Base-by-base conservation (phyloP, 30 jellyfish, hydroid and myxozoan genomes). In the Rhopilema esculentum region DNA sequence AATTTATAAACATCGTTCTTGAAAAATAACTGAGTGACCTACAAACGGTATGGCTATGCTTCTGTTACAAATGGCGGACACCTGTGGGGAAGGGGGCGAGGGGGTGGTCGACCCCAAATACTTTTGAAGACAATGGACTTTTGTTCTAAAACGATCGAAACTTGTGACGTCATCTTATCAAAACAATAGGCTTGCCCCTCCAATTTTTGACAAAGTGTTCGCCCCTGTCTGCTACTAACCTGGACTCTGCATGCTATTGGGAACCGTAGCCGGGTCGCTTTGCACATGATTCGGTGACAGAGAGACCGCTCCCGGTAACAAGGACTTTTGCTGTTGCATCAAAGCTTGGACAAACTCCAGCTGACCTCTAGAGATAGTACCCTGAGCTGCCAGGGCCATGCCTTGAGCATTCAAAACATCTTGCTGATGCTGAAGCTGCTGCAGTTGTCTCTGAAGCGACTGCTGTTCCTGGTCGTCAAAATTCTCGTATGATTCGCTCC, bases 331-430 rank as follows among this genome's bases (percentile, higher is more conserved):
- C 31, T 72, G 92, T 1, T 61, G 87, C 81, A 84, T 27, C 6
- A 84, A 66, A 22, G 83, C n/a, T 53, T 84, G 92, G 27, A 84
- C 65, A 4, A 84, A 29, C 30, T 84, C 86, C 31, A 84, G 80
- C 73, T 72, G 92, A 7, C 72, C 75, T 4, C 70, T 50, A 22
- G 92, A 63, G 70, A 72, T 70, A 28, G 61, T 77, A 4, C 87
- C 87, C 74, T 72, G 86, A 12, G 92, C 74, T 20, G 92, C 92
- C 24, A 84, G 81, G 20, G 87, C 92, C 92, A 84, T 72, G 17
- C 92, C 92, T 27, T 61, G 92, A 21, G 92, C 92, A 63, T 84
- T 84, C 76, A 84, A 49, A 4, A 84, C 72, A 21, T 84, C 92
- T 32, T 84, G 92, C 32, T 84, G 92, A 27, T 84, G 92, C 53